These are phyloP conservation scores for Cyrtorhinus lividipennis DNA, from an alignment of 1,140 invertebrate genomes.

Conservation along the genomic window DNA sequence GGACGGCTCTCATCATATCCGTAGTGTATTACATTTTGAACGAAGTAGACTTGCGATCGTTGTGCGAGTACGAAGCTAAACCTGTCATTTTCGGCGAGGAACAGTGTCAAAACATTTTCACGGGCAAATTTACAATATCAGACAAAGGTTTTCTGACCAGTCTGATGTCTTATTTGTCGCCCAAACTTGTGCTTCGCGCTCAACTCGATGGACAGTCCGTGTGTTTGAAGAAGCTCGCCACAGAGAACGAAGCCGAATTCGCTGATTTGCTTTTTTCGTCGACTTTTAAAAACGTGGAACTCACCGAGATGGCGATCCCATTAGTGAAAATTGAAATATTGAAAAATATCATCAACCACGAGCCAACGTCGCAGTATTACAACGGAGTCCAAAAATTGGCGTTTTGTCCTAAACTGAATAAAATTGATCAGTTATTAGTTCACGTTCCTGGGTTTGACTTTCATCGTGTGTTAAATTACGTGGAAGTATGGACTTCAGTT, in stretches of 20 bases:
- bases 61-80: background rate
- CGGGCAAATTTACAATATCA: background rate
- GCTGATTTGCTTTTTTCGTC: background rate
- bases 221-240: background rate
- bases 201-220: background rate
- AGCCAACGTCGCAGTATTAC: background rate
- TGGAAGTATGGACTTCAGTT: slow-evolving; percentile 16
- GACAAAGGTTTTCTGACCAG: background rate
- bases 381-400: background rate
- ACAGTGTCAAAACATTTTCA: background rate
- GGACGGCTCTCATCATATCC: background rate
- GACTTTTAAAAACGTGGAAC: slow-evolving; percentile 1
- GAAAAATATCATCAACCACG: background rate
- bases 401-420: slow-evolving; percentile 7
- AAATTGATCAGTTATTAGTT: slow-evolving; percentile 1
- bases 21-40: background rate
- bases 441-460: background rate
- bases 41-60: background rate
- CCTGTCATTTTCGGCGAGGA: slow-evolving; percentile 12
- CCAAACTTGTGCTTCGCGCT: background rate
- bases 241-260: slow-evolving; percentile 4
- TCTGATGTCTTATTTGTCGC: background rate
- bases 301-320: background rate
- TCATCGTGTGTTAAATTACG: background rate
- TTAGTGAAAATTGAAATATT: background rate